Evolutionary conservation across 2,113 vertebrate species (phyloP), one percentile per base, ranked within the genome.

Genomic region (Thryonomys swinderianus): DNA sequence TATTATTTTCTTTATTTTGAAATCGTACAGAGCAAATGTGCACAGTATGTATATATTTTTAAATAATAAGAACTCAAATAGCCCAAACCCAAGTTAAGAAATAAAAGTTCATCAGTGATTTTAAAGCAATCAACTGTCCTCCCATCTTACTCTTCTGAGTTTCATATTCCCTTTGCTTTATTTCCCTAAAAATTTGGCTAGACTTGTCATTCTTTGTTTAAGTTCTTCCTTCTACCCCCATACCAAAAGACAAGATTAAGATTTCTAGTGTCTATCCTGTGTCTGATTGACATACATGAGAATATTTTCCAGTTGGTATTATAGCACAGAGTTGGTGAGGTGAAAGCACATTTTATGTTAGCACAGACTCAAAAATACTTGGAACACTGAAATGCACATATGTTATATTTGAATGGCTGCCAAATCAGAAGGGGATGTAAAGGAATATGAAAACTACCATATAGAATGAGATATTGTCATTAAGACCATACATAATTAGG

Each of bases 291-390:
- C 96, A 96, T 95, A 89, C 95, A 93, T 95, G 96, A 96, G 97
- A 97, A 96, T 88, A 94, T 94, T 96, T 40, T 94, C 95, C 97
- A 97, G 95, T 97, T 97, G 97, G 97, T 97, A 97, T 96, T 93
- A 95, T 90, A 96, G 90, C 94, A 95, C 93, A 93, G 87, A 97
- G 94, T 96, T 95, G 91, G 95, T 90, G 96, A 97, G 97, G 97
- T 98, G 96, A 98, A 97, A 98, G 97, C 97, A 97, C 97, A 97
- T 98, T 98, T 97, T 96, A 97, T 98, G 97, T 98, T 97, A 97
- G 96, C 97, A 97, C 97, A 97, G 96, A 95, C 94, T 98, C 94
- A 97, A 93, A 97, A 97, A 97, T 96, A 96, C 97, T 97, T 96
- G 93, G 93, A 98, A 95, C 93, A 96, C 86, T 97, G 96, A 96